A percentile compares a stretch with the other conserved stretches of the same genome.
Evolutionary conservation across 2,113 vertebrate species (phyloP).

Genomic region (Myrmecophaga tridactyla): DNA sequence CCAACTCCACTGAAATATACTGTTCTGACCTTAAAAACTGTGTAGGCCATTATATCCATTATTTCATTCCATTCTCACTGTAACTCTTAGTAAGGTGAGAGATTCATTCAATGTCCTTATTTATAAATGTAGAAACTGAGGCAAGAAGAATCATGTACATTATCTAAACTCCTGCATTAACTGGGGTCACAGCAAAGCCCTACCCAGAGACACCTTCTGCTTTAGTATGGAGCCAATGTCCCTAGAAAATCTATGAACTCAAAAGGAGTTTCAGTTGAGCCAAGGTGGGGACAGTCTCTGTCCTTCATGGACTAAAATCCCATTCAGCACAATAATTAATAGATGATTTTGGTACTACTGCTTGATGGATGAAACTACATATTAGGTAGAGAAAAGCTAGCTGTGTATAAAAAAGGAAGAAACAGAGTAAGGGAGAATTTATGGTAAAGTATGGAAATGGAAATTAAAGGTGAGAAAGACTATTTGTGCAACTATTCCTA

Average conservation of each 20-base stretch:
- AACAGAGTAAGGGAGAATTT: not conserved
- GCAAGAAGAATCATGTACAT: not conserved
- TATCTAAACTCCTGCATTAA: not conserved
- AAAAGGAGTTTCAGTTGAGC: not conserved
- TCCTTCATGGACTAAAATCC: not conserved
- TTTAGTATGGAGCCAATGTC: not conserved
- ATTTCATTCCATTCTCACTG: not conserved
- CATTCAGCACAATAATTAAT: not conserved
- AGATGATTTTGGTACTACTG: not conserved
- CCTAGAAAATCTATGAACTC: not conserved
- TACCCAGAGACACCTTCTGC: not conserved
- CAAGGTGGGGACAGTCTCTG: not conserved
- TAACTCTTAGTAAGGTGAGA: not conserved
- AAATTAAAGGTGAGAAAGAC: not conserved
- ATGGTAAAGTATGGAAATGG: not conserved
- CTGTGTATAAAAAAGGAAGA: not conserved
- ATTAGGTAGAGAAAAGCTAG: conserved; percentile 11
- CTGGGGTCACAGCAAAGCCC: not conserved
- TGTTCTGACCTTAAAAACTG: not conserved
- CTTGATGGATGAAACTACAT: not conserved
- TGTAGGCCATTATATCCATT: not conserved
- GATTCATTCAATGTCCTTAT: not conserved
- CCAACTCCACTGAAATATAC: not conserved
- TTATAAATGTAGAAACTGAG: not conserved
- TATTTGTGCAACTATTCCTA: not conserved